Conservation (phyloP, 2,113 vertebrate species). For the Antennarius striatus region DNA sequence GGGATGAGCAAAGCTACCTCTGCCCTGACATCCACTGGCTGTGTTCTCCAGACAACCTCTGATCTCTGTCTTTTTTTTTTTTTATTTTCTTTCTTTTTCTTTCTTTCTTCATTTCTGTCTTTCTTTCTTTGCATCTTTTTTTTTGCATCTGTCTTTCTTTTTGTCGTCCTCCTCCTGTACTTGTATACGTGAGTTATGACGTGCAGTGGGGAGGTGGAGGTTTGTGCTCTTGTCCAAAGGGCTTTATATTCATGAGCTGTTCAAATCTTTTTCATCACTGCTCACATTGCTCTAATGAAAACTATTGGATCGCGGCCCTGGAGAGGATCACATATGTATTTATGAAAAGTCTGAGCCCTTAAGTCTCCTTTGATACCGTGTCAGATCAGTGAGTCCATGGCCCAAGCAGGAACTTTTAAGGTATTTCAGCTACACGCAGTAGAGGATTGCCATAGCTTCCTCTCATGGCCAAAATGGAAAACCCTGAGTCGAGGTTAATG, state of each 20-base stretch:
- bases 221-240: conserved; percentile 19
- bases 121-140: neutral
- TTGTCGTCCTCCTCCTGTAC: neutral
- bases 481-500: conserved; percentile 35
- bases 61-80: neutral
- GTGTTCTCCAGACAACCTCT: conserved; percentile 49
- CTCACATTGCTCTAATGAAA: conserved; percentile 26
- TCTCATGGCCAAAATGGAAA: conserved; percentile 32
- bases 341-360: neutral
- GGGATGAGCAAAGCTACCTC: conserved; percentile 64
- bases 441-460: conserved; percentile 3
- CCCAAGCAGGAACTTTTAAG: neutral
- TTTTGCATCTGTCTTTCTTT: neutral
- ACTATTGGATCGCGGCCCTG: neutral
- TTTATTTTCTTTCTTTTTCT: neutral
- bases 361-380: neutral
- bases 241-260: conserved; percentile 14
- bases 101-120: neutral
- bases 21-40: conserved; percentile 62
- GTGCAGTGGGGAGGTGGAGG: conserved; percentile 27
- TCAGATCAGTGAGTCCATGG: neutral
- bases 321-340: conserved; percentile 1
- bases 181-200: conserved; percentile 28
- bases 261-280: neutral
- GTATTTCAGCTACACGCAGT: neutral